These are phyloP conservation scores for Tridacna crocea DNA, from an alignment of 2,888 invertebrate species.

Conservation along the genomic window DNA sequence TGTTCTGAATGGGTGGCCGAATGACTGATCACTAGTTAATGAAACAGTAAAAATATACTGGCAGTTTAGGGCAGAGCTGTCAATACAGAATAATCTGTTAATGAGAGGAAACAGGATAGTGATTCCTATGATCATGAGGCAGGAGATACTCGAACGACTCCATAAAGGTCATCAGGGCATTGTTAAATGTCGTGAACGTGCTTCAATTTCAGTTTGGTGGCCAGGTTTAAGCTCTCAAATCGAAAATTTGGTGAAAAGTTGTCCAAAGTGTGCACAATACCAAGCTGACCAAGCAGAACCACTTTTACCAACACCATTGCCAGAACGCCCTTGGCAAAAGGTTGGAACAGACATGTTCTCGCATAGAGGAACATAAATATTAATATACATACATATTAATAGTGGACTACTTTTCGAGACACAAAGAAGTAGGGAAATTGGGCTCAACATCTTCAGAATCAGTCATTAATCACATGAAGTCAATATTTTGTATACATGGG, in stretches of 20 bases:
- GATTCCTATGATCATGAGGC: constrained; percentile 39
- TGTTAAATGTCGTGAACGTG: constrained; percentile 60
- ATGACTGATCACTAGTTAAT: constrained; percentile 5
- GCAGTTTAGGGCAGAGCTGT: constrained; percentile 42
- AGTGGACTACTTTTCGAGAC: not conserved
- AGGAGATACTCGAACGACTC: constrained; percentile 48
- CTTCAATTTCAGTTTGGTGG: constrained; percentile 55
- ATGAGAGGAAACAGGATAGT: too few species aligned
- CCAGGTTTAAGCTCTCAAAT: constrained; percentile 30
- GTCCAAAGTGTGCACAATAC: constrained; percentile 51
- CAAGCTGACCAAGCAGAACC: constrained; percentile 53
- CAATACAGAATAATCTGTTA: too few species aligned
- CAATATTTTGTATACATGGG: too few species aligned
- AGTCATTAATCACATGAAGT: too few species aligned
- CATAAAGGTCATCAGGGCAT: constrained; percentile 62
- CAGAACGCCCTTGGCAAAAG: constrained; percentile 63
- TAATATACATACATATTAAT: not conserved
- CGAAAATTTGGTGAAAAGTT: constrained; percentile 52
- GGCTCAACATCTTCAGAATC: too few species aligned
- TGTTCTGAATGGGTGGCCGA: constrained; percentile 2
- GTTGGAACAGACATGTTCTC: constrained; percentile 64
- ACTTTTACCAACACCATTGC: constrained; percentile 54
- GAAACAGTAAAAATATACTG: constrained; percentile 38
- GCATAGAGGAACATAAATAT: not conserved
- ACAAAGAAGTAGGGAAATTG: not conserved